These are phyloP conservation scores for Aleiodes testaceus DNA, from an alignment of 2,888 invertebrate species.

Conservation along the genomic window DNA sequence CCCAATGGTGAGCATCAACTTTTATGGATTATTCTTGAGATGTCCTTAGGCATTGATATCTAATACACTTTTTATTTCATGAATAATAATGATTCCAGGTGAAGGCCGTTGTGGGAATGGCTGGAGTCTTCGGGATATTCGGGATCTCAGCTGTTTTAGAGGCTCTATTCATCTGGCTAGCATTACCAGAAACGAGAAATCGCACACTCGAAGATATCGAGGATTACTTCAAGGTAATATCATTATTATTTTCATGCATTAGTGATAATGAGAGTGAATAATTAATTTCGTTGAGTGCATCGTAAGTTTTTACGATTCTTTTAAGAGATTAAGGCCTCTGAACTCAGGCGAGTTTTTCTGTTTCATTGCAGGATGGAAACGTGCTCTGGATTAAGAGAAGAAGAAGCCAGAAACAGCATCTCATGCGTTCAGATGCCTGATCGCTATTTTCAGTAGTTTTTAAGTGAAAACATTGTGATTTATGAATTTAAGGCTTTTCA, in stretches of 20 bases:
- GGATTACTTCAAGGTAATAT: constrained; percentile 82
- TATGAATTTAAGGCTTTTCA: neutral
- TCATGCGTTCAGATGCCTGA: constrained; percentile 20
- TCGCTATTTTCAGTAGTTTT: neutral
- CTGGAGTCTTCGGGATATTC: constrained; percentile 83
- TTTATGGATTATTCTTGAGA: neutral
- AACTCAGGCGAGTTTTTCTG: neutral
- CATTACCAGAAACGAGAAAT: constrained; percentile 85
- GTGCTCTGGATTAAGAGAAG: constrained; percentile 64
- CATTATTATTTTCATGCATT: neutral
- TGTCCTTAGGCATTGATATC: neutral
- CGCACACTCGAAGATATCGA: constrained; percentile 83
- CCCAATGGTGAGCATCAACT: constrained; percentile 75
- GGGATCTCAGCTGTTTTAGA: constrained; percentile 78
- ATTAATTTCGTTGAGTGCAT: neutral
- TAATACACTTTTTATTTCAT: neutral
- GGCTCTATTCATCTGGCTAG: constrained; percentile 79
- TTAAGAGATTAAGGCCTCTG: neutral
- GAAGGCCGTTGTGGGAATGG: constrained; percentile 75
- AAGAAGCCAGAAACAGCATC: constrained; percentile 43
- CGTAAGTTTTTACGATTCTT: neutral
- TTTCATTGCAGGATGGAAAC: constrained; percentile 59
- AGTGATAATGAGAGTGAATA: no score
- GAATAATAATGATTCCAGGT: constrained; percentile 52
- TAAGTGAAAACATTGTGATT: constrained; percentile 4